Conservation (phyloP, 2,797 vertebrate species). For the Pyrocephalus nanus region DNA sequence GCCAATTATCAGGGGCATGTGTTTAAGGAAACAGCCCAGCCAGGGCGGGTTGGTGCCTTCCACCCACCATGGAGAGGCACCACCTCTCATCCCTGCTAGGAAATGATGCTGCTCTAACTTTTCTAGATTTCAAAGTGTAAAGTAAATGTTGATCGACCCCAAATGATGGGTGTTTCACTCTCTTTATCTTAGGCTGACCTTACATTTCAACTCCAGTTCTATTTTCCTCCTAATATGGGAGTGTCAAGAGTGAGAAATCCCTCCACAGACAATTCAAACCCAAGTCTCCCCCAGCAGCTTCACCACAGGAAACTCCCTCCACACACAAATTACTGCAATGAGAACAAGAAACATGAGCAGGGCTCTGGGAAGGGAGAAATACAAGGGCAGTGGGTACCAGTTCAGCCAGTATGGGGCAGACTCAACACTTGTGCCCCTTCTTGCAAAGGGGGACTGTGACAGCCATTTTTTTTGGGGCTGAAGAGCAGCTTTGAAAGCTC, state of each 20-base stretch:
- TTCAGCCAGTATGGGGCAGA: accelerated
- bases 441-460: not conserved
- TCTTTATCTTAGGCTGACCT: not conserved
- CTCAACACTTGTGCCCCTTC: not conserved
- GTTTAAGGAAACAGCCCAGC: not conserved
- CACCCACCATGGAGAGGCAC: not conserved
- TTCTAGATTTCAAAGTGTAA: not conserved
- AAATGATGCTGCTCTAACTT: not conserved
- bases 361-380: not conserved
- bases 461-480: accelerated
- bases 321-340: not conserved
- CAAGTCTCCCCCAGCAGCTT: not conserved
- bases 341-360: not conserved
- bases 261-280: not conserved
- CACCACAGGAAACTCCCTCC: not conserved
- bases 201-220: not conserved
- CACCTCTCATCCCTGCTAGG: not conserved
- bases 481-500: accelerated
- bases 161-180: not conserved
- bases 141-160: not conserved
- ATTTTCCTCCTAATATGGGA: not conserved
- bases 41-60: not conserved
- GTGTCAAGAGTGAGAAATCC: not conserved
- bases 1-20: not conserved
- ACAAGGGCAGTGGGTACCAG: not conserved